A percentile compares a stretch with the other conserved stretches of the same genome.
phyloP scores from a whole-genome alignment of 2,888 invertebrate species.

The Polyommatus iphigenia region DNA sequence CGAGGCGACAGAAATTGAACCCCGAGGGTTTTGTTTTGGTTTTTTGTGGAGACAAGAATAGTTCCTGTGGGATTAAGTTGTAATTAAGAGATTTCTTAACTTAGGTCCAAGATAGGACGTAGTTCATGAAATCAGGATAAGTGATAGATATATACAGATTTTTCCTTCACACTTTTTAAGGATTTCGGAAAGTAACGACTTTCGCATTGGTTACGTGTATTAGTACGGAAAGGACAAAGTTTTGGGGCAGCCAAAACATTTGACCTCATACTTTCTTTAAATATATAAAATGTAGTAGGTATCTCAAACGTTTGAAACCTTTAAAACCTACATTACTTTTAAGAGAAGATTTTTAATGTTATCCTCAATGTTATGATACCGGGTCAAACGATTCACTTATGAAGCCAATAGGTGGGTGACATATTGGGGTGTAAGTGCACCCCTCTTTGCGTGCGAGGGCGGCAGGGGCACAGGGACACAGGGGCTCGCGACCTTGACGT shows the following conservation, averaged over 20 bases:
- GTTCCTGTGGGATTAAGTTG: slow-evolving; percentile 13
- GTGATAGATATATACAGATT: too few relatives aligned
- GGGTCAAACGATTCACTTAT: slow-evolving; percentile 3
- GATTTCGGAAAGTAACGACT: too few relatives aligned
- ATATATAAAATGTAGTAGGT: too few relatives aligned
- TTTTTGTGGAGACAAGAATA: not conserved
- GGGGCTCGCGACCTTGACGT: slow-evolving; percentile 22
- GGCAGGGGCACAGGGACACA: not conserved
- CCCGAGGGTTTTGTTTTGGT: slow-evolving; percentile 27
- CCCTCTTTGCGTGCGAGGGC: not conserved
- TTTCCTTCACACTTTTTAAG: too few relatives aligned
- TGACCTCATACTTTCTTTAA: too few relatives aligned
- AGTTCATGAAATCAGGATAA: too few relatives aligned
- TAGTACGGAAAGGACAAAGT: too few relatives aligned
- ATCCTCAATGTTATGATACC: not conserved
- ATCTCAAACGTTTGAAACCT: too few relatives aligned
- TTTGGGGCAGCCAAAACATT: too few relatives aligned
- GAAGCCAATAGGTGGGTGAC: slow-evolving; percentile 17
- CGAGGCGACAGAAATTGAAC: slow-evolving; percentile 32
- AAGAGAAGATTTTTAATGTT: not conserved
- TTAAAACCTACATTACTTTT: too few relatives aligned
- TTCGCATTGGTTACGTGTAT: too few relatives aligned
- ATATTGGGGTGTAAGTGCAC: slow-evolving; percentile 8
- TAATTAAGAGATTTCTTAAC: slow-evolving; percentile 1
- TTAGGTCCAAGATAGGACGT: too few relatives aligned